Evolutionary conservation across 2,888 invertebrate genomes (phyloP).

Genomic region (Clanis bilineata): DNA sequence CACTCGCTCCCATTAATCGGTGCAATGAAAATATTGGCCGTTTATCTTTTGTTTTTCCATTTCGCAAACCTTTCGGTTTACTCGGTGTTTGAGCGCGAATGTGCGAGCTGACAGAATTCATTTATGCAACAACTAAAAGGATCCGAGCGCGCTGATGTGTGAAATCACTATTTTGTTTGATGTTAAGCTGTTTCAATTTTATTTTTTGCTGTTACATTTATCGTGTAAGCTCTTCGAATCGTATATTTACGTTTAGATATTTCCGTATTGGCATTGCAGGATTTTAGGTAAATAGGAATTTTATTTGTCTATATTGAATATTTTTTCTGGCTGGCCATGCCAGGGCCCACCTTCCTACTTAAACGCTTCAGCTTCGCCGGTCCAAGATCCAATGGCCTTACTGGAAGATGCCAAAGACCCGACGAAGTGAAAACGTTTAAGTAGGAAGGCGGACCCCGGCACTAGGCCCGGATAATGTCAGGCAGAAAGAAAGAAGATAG

Average conservation of each 20-base stretch:
- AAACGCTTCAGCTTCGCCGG: too few species aligned
- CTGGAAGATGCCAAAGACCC: too few species aligned
- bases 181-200: slow-evolving; percentile 42
- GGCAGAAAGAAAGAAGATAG: too few species aligned
- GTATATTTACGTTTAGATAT: not conserved
- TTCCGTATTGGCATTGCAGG: not conserved
- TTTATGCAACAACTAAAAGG: slow-evolving; percentile 62
- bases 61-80: slow-evolving; percentile 51
- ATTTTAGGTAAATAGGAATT: not conserved
- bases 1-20: slow-evolving; percentile 64
- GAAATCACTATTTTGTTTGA: slow-evolving; percentile 66
- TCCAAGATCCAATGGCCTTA: too few species aligned
- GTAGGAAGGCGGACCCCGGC: too few species aligned
- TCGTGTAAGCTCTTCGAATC: not conserved
- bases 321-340: too few species aligned
- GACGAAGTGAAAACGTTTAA: too few species aligned
- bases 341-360: too few species aligned
- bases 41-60: slow-evolving; percentile 68
- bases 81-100: slow-evolving; percentile 47
- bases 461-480: too few species aligned
- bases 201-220: slow-evolving; percentile 28
- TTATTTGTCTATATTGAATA: not conserved
- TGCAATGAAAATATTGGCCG: slow-evolving; percentile 74
- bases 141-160: slow-evolving; percentile 62
- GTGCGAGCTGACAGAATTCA: slow-evolving; percentile 67